Percentiles rank a stretch among this genome's conserved stretches.
These are phyloP conservation scores for Drosophila testacea DNA, from an alignment of 2,888 invertebrate species.

Conservation along the genomic window DNA sequence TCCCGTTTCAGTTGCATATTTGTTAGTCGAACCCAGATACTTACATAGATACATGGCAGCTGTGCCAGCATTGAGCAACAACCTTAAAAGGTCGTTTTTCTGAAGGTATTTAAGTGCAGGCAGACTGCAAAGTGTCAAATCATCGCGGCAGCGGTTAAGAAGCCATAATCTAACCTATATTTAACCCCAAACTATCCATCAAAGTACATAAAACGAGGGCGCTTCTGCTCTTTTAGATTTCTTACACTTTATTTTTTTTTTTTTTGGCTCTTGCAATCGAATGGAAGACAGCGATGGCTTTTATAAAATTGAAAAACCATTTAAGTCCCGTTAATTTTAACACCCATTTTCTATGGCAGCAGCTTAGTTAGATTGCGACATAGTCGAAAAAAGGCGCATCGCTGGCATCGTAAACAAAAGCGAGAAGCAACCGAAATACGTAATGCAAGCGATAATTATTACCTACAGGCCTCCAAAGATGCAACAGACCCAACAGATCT, in stretches of 20 bases:
- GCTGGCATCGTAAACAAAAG: constrained; percentile 69
- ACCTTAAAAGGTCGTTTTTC: constrained; percentile 77
- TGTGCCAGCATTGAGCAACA: constrained; percentile 61
- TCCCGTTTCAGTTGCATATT: constrained; percentile 29
- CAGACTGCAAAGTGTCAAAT: constrained; percentile 69
- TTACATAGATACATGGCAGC: constrained; percentile 5
- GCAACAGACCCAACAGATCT: constrained; percentile 34
- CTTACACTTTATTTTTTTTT: constrained; percentile 26
- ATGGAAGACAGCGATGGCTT: constrained; percentile 50
- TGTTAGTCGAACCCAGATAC: neutral
- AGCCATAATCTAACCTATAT: constrained; percentile 75
- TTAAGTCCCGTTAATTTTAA: constrained; percentile 78
- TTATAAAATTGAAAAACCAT: constrained; percentile 78
- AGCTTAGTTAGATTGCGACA: constrained; percentile 60
- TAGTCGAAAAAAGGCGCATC: constrained; percentile 31
- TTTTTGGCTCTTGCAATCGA: constrained; percentile 50
- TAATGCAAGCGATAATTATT: constrained; percentile 80
- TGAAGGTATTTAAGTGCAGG: constrained; percentile 35
- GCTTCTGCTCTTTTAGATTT: constrained; percentile 42
- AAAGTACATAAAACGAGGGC: constrained; percentile 59
- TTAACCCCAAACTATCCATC: constrained; percentile 82
- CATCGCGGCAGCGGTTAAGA: constrained; percentile 63
- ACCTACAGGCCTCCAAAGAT: constrained; percentile 63
- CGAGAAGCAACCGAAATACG: constrained; percentile 74
- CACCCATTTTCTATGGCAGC: constrained; percentile 75